Conservation (phyloP, 2,797 vertebrate genomes). For the Pteronotus mesoamericanus region DNA sequence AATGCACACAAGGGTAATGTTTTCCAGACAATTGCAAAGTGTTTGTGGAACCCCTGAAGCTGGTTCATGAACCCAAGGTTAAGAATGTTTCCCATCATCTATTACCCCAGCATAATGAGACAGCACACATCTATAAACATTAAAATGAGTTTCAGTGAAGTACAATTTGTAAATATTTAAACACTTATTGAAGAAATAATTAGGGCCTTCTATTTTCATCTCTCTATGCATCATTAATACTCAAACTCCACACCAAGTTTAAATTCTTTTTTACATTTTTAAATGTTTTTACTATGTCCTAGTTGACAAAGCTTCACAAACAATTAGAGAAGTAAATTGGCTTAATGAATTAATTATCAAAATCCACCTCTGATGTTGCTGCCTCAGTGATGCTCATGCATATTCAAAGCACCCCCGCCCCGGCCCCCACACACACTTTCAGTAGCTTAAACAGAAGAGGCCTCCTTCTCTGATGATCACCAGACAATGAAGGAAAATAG, state of each 20-base stretch:
- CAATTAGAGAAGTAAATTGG: conserved; percentile 77
- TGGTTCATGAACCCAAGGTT: background rate
- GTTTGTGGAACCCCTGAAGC: background rate
- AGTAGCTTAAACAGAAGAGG: background rate
- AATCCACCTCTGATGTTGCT: conserved; percentile 63
- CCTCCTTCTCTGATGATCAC: background rate
- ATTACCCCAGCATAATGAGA: background rate
- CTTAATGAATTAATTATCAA: conserved; percentile 77
- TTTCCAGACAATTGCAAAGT: background rate
- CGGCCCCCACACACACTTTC: background rate
- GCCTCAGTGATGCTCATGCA: conserved; percentile 48
- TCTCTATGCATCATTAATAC: conserved; percentile 48
- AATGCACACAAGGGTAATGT: background rate
- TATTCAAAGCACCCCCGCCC: conserved; percentile 34
- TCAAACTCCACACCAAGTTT: conserved; percentile 47
- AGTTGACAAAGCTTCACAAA: conserved; percentile 50
- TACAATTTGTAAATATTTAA: conserved; percentile 73
- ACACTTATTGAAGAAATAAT: conserved; percentile 59
- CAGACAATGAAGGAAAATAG: background rate
- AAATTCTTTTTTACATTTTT: background rate
- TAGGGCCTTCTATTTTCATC: conserved; percentile 47
- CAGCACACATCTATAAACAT: background rate
- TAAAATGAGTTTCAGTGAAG: conserved; percentile 12
- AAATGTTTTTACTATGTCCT: conserved; percentile 57
- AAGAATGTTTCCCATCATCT: background rate